A percentile compares a stretch with the other conserved stretches of the same genome.
These are phyloP conservation scores for Monopterus albus DNA, from an alignment of 2,113 vertebrate genomes.

Conservation along the genomic window DNA sequence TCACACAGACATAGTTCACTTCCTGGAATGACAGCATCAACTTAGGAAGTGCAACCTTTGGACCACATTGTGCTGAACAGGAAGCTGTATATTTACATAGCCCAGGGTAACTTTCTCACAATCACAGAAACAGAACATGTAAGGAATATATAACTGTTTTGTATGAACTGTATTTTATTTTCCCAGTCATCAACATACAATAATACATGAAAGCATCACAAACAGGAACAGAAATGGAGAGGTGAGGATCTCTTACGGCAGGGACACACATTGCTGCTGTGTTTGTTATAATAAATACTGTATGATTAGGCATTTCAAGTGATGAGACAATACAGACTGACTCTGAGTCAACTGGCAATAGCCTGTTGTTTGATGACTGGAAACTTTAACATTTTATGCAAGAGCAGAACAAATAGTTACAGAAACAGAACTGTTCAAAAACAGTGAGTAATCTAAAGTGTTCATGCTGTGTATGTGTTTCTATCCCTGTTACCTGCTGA, in stretches of 20 bases:
- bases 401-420: too few relatives aligned
- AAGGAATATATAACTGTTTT: not conserved
- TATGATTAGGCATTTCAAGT: not conserved
- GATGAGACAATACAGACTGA: not conserved
- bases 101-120: not conserved
- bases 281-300: not conserved
- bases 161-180: not conserved
- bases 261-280: not conserved
- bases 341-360: not conserved
- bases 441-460: too few relatives aligned
- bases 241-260: not conserved
- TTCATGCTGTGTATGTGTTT: not conserved
- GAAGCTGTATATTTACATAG: not conserved
- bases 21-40: constrained; percentile 27
- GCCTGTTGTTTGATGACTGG: too few relatives aligned
- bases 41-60: constrained; percentile 34
- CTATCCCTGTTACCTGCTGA: not conserved
- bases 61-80: constrained; percentile 20
- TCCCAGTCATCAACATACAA: not conserved
- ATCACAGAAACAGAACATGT: not conserved
- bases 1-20: constrained; percentile 26
- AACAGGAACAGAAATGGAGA: not conserved
- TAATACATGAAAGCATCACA: not conserved
- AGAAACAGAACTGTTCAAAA: too few relatives aligned
- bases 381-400: too few relatives aligned